Base-by-base conservation (phyloP, 2,797 vertebrate genomes). In the Rhabdomys pumilio region DNA sequence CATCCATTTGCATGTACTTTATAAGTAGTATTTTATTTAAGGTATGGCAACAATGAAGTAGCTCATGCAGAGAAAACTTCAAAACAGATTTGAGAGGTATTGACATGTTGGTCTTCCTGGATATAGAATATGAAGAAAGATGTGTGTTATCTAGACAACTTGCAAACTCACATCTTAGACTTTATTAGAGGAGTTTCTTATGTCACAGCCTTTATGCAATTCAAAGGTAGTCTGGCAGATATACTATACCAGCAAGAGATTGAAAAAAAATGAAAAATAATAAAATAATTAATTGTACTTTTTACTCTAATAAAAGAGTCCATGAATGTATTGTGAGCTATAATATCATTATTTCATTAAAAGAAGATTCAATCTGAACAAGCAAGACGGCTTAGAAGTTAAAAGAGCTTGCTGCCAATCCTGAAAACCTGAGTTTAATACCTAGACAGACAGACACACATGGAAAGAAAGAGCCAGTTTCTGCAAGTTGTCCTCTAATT, bases 151-250 rank as follows among this genome's bases (percentile, higher is more conserved):
- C 6, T 4, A 63, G n/a, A 73, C 14, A 19, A 14, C 29, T 14
- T 80, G 31, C 63, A 90, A 47, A 47, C 41, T 34, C 44, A 69
- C 41, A 26, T 34, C 24, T 84, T n/a, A 47, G 34, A 31, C 41
- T 86, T 63, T 75, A 53, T 38, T 65, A 80, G 73, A 41, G 50
- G 53, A 69, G n/a, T 15, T 38, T 34, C n/a, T 80, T 83, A 44
- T 72, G 5, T 34, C 29, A 55, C 95, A 61, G 61, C 15, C 38
- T 55, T 55, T 41, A 67, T 38, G 13, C 47, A 93, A 50, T 76
- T 84, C 63, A 92, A 84, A 90, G 79, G 34, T 24, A 84, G 50
- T n/a, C 38, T 59, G 44, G 63, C 15, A 92, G 41, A 89, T 85
- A 81, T 22, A 89, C 22, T 83, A 2, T 24, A 13, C 38, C 41